Evolutionary conservation across 2,888 invertebrate genomes (phyloP).

Genomic region (Pardosa pseudoannulata): DNA sequence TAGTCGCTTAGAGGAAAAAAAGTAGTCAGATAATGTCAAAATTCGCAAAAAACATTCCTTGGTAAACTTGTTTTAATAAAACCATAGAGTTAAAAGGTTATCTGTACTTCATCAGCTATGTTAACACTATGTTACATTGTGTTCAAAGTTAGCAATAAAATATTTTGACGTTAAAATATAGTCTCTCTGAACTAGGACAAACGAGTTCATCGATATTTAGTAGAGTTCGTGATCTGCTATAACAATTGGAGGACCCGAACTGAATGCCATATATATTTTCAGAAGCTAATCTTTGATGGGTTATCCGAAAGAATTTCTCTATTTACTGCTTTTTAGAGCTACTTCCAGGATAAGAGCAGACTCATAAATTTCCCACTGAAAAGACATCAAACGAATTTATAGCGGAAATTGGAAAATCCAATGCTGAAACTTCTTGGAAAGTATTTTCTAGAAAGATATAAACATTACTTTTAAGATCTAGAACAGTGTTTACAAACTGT

Average conservation of each 20-base stretch:
- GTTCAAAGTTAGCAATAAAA: too few species aligned
- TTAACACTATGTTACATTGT: too few species aligned
- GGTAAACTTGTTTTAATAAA: too few species aligned
- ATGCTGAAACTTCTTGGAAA: not conserved
- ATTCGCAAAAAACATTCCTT: too few species aligned
- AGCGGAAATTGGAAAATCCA: conserved; percentile 13
- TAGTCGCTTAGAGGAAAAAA: too few species aligned
- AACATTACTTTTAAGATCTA: too few species aligned
- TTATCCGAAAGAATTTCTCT: conserved; percentile 43
- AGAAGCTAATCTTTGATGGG: conserved; percentile 22
- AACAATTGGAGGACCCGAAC: conserved; percentile 27
- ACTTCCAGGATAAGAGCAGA: conserved; percentile 39
- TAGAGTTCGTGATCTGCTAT: conserved; percentile 55
- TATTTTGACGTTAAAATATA: too few species aligned
- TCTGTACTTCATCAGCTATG: too few species aligned
- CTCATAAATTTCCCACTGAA: conserved; percentile 25
- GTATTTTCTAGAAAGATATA: too few species aligned
- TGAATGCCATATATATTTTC: conserved; percentile 35
- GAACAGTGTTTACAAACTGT: too few species aligned
- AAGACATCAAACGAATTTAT: conserved; percentile 46
- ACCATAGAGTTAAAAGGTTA: too few species aligned
- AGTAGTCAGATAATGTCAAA: too few species aligned
- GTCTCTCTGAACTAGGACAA: conserved; percentile 39
- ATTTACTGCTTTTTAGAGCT: conserved; percentile 44
- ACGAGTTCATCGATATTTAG: conserved; percentile 53